phyloP scores from a whole-genome alignment of 2,113 vertebrate genomes.

The Tichodroma muraria region DNA sequence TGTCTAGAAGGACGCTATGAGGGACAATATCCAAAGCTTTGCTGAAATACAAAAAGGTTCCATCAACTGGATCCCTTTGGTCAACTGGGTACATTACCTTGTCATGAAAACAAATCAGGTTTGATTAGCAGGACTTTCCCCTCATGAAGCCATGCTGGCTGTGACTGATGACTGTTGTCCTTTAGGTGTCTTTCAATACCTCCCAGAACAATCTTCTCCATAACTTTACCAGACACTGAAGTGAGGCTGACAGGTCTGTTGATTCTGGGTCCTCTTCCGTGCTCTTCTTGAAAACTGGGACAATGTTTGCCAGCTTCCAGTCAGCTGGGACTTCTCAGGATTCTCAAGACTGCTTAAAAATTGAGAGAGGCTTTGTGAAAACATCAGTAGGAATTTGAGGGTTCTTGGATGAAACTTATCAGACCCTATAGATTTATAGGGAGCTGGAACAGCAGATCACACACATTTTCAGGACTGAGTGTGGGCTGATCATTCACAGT shows the following conservation, averaged over 20 bases:
- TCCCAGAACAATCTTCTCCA: neutral
- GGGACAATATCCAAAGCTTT: neutral
- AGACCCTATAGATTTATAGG: neutral
- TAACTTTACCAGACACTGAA: neutral
- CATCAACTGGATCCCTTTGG: neutral
- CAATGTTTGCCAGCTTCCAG: neutral
- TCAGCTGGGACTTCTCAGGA: neutral
- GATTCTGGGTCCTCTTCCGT: neutral
- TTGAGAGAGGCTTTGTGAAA: neutral
- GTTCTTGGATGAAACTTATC: neutral
- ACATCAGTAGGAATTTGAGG: neutral
- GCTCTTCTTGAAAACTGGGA: neutral
- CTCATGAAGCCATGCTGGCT: neutral
- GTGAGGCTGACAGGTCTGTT: neutral
- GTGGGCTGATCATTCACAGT: neutral
- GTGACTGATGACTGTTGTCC: neutral
- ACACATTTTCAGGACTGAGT: neutral
- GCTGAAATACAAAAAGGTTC: neutral
- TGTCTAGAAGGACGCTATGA: neutral
- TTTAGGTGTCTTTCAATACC: too few species aligned
- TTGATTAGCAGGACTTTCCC: neutral
- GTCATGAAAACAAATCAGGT: neutral
- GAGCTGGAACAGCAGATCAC: neutral
- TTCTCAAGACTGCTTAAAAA: neutral
- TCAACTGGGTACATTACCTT: neutral